Evolutionary conservation across 2,888 invertebrate genomes (phyloP), one percentile per base, ranked within the genome.

Genomic region (Drosophila sordidapex): DNA sequence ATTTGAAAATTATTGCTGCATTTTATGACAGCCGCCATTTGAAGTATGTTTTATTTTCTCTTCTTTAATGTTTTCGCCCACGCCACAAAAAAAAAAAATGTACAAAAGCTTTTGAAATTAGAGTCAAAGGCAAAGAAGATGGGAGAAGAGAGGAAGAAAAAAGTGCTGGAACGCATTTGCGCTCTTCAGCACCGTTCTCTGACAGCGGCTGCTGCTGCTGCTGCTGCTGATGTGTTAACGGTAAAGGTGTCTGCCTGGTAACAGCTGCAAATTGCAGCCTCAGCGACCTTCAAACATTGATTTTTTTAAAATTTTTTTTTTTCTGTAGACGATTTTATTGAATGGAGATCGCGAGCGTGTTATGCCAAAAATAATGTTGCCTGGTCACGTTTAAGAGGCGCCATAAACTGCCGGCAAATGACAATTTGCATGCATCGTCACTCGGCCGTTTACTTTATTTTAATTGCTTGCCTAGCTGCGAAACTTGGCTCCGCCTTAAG

Each of bases 301-400:
- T 72, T 71, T 62, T 67, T 46, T 48, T 25, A 15, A 18, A 31
- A 59, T 61, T 51, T 68, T 36, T 43, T 36, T 43, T 52, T n/a
- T 64, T 53, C 29, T 63, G 35, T 40, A 31, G 43, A 5, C 40
- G 59, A 61, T 61, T 72, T 38, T 59, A 57, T 57, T 78, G 74
- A 74, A 67, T 78, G 74, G 11, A 62, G 56, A 72, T 49, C 63
- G 36, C 36, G 2, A 15, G 70, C 58, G 57, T 46, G 4, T 38
- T 70, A 36, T 78, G 67, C 51, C 67, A 13, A 54, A 56, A 40
- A 13, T 1, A 43, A 25, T 59, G 49, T 58, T 51, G 52, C 69
- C 36, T 62, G 81, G 88, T 89, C 84, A 85, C 84, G 84, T 89
- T 89, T 83, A 49, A 76, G 77, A 69, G 90, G 88, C 88, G 88